phyloP scores from a whole-genome alignment of 2,113 vertebrate species.

The Hemiscyllium ocellatum region DNA sequence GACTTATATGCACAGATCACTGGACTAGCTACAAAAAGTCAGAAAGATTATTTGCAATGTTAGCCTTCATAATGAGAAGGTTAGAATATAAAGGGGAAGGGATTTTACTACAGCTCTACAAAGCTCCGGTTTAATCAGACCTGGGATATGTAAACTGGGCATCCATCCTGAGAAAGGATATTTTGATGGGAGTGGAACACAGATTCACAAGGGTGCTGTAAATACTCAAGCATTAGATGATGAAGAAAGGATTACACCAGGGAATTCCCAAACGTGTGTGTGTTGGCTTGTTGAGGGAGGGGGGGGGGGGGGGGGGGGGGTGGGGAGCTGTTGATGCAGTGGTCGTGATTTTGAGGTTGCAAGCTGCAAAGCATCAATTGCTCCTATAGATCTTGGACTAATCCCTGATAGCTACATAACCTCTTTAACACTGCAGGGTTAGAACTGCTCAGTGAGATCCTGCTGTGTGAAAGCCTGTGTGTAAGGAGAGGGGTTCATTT shows the following conservation, averaged over 20 bases:
- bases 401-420: too few relatives aligned
- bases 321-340: too few relatives aligned
- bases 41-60: neutral
- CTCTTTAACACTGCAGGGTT: too few relatives aligned
- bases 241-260: neutral
- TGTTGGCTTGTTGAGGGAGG: too few relatives aligned
- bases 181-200: neutral
- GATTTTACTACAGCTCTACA: neutral
- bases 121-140: neutral
- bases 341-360: too few relatives aligned
- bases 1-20: neutral
- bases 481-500: too few relatives aligned
- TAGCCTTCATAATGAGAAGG: neutral
- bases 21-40: neutral
- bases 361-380: too few relatives aligned
- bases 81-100: neutral
- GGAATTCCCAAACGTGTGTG: too few relatives aligned
- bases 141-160: neutral
- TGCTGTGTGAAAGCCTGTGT: too few relatives aligned
- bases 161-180: neutral
- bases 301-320: too few relatives aligned
- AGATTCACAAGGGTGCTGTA: neutral
- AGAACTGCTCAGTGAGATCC: too few relatives aligned
- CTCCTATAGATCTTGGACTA: too few relatives aligned
- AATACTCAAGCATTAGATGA: neutral